Base-by-base conservation (phyloP, 2,113 vertebrate species). In the Spermophilus dauricus region DNA sequence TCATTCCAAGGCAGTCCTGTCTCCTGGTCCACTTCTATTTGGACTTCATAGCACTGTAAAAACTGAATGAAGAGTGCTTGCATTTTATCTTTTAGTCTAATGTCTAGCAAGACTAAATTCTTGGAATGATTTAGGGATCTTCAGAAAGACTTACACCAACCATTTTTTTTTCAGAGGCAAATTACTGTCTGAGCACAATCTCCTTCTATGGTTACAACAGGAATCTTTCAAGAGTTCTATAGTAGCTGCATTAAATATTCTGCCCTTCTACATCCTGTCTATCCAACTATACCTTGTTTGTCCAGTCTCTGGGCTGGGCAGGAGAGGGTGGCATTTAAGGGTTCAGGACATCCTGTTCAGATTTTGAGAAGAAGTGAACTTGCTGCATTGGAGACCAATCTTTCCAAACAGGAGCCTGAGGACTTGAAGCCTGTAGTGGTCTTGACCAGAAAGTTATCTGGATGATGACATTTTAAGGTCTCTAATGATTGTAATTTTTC, bases 391-490 rank as follows among this genome's bases (percentile, higher is more conserved):
- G 14, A 69, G 56, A 58, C 56, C 32, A 69, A 34, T 13, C 13
- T 58, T 58, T 58, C 56, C 18, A 20, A 58, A 58, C 56, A 26
- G 16, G 67, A 69, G 32, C 30, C 32, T 69, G 2, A 16, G 30
- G 67, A 34, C 65, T 91, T 81, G 58, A 76, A 87, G 45, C 84
- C n/a, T 85, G 77, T 42, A 94, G 45, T 45, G 45, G 45, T 45
- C 45, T 56, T 88, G 82, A 72, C 32, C 81, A 63, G 28, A 2
- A 87, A 51, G 17, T 90, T 77, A 61, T 73, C 39, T 72, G n/a
- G 61, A 77, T 42, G 88, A 85, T 88, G 26, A 22, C 37, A 84
- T 85, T 92, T 86, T 86, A 92, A 87, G 34, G 5, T 92, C 56
- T 94, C 17, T 75, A 84, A 61, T 51, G 26, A 26, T 48, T 70